Percentiles rank a stretch among this genome's conserved stretches.
phyloP scores from a whole-genome alignment of 2,888 invertebrate genomes.

The Gastrophysa polygoni region DNA sequence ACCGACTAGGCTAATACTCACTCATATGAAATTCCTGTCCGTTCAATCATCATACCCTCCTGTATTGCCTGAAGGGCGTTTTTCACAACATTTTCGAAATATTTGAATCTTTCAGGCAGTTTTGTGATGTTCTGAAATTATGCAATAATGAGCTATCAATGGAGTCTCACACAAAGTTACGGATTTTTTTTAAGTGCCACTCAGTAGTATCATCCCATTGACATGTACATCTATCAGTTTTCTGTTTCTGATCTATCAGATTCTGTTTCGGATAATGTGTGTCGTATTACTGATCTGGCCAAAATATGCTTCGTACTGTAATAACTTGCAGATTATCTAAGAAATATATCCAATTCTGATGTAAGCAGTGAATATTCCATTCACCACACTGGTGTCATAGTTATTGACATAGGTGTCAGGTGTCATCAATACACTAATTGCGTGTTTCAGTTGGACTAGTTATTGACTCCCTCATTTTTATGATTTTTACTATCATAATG shows the following conservation, averaged over 20 bases:
- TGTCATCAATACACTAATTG: background rate
- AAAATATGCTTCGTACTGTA: background rate
- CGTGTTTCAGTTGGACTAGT: background rate
- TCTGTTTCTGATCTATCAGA: background rate
- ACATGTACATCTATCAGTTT: background rate
- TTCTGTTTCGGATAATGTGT: background rate
- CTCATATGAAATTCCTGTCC: background rate
- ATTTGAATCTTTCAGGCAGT: background rate
- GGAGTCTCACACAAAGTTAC: background rate
- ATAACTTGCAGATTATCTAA: background rate
- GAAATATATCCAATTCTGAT: background rate
- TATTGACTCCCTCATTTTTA: background rate
- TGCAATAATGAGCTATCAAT: background rate
- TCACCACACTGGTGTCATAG: background rate
- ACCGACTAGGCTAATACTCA: no score
- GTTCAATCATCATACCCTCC: background rate
- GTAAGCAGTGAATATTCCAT: background rate
- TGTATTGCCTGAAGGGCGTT: background rate
- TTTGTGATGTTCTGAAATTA: background rate
- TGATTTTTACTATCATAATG: no score
- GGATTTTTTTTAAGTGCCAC: background rate
- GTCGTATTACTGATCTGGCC: background rate
- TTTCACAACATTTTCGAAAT: background rate
- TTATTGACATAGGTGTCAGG: conserved; percentile 4
- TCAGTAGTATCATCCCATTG: background rate